These are phyloP conservation scores for Anseranas semipalmata DNA, from an alignment of 2,113 vertebrate species.

Conservation along the genomic window DNA sequence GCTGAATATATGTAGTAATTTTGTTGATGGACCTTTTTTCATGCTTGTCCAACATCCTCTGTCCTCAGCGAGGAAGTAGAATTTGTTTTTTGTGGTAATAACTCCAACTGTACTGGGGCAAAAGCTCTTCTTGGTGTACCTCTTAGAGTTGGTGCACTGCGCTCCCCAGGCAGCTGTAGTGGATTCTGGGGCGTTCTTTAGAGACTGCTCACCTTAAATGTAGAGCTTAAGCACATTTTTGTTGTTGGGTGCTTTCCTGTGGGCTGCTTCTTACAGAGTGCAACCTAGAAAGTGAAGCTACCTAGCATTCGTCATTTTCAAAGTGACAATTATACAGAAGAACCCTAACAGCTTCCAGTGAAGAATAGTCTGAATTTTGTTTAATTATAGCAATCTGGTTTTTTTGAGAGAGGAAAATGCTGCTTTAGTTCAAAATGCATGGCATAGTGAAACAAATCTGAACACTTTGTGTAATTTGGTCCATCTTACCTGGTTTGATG, in stretches of 20 bases:
- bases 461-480: not conserved
- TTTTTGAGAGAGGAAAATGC: not conserved
- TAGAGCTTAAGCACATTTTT: not conserved
- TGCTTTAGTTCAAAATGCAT: not conserved
- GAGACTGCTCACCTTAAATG: not conserved
- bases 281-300: not conserved
- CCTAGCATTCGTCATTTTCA: not conserved
- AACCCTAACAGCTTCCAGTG: not conserved
- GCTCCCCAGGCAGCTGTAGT: not conserved
- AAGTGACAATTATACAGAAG: not conserved
- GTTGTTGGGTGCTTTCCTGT: not conserved
- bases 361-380: not conserved
- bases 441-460: not conserved
- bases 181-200: not conserved
- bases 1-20: not conserved
- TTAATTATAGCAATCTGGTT: not conserved
- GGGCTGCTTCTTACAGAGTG: not conserved
- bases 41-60: not conserved
- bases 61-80: not conserved
- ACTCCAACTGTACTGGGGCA: not conserved
- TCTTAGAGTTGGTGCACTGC: not conserved
- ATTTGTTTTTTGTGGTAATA: not conserved
- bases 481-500: not conserved
- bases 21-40: not conserved
- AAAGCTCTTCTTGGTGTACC: not conserved